These are phyloP conservation scores for Illadopsis cleaveri DNA, from an alignment of 2,113 vertebrate species.

Conservation along the genomic window DNA sequence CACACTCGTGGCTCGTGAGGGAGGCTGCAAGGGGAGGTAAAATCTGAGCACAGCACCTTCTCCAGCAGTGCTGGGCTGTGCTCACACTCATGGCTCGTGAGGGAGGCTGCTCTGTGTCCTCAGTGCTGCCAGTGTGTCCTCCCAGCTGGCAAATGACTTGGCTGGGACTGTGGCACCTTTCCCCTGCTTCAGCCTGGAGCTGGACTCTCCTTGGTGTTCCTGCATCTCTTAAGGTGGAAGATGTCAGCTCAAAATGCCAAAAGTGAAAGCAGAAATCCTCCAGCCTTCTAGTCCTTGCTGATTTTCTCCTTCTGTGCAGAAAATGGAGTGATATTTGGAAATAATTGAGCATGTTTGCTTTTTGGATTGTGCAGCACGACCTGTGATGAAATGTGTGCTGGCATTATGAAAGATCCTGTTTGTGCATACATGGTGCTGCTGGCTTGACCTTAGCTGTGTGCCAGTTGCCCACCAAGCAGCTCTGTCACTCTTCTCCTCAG, in stretches of 20 bases:
- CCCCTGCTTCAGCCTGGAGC: neutral
- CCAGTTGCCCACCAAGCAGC: neutral
- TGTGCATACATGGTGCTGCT: neutral
- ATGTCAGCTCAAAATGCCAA: neutral
- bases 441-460: rapidly evolving
- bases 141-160: neutral
- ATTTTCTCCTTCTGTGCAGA: neutral
- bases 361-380: neutral
- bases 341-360: neutral
- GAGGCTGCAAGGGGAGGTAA: neutral
- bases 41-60: neutral
- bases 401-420: neutral
- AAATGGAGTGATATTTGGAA: neutral
- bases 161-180: neutral
- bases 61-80: too few relatives aligned
- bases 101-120: neutral
- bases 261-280: neutral
- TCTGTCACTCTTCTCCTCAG: neutral
- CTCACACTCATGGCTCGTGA: too few relatives aligned
- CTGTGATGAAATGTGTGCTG: neutral
- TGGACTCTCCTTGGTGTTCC: neutral
- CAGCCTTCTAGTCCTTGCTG: neutral
- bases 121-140: rapidly evolving
- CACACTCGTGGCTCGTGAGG: neutral
- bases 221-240: neutral